Evolutionary conservation across 2,888 invertebrate genomes (phyloP).

Genomic region (Sycophila texana): DNA sequence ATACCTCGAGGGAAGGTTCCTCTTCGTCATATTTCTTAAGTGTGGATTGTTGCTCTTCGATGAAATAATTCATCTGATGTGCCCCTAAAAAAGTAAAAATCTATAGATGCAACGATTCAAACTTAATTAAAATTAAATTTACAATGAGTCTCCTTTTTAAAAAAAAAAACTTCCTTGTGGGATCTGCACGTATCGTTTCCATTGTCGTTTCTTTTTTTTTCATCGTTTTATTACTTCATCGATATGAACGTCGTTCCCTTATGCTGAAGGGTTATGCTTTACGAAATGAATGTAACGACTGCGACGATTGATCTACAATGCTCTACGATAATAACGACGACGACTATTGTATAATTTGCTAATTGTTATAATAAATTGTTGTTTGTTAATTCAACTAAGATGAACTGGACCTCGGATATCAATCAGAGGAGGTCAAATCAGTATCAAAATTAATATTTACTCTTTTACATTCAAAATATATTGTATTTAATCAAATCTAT

Average conservation of each 20-base stretch:
- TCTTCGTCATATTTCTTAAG: slow-evolving; percentile 23
- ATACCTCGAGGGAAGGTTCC: slow-evolving; percentile 37
- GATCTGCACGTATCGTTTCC: not conserved
- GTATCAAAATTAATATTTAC: not conserved
- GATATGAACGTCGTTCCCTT: not conserved
- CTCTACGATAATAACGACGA: slow-evolving; percentile 28
- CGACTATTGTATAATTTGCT: slow-evolving; percentile 2
- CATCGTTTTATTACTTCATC: not conserved
- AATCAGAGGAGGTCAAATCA: slow-evolving; percentile 28
- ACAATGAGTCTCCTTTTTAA: too few species aligned
- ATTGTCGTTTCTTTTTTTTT: slow-evolving; percentile 3
- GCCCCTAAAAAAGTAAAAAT: too few species aligned
- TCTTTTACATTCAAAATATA: not conserved
- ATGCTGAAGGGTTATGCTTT: not conserved
- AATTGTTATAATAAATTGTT: not conserved
- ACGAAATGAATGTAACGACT: not conserved
- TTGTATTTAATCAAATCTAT: not conserved
- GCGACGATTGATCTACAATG: slow-evolving; percentile 26
- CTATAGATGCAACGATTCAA: too few species aligned
- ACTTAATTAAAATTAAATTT: too few species aligned
- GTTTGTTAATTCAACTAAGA: slow-evolving; percentile 11
- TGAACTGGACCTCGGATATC: slow-evolving; percentile 49
- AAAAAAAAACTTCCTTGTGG: not conserved
- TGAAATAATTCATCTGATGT: too few species aligned
- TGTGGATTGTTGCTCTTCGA: too few species aligned